Conservation (phyloP, 2,113 vertebrate species). For the Hippopotamus amphibius region DNA sequence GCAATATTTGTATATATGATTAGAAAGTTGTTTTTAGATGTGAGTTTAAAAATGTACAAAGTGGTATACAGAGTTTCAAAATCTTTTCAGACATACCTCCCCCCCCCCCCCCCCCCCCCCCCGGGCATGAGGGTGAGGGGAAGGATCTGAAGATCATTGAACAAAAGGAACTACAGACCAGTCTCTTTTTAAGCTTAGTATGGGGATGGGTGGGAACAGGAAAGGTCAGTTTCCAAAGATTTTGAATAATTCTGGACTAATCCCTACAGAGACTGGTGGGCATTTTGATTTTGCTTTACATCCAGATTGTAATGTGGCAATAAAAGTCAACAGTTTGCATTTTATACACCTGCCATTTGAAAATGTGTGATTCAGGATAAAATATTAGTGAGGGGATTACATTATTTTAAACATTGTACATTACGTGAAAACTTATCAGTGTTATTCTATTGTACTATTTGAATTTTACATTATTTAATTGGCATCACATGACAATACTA, state of each 20-base stretch:
- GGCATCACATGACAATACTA: background rate
- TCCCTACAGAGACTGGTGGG: background rate
- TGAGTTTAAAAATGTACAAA: background rate
- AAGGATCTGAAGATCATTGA: background rate
- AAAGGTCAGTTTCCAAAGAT: background rate
- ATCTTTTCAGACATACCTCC: background rate
- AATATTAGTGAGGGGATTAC: background rate
- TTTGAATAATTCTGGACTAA: background rate
- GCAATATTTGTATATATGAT: background rate
- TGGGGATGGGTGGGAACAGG: background rate
- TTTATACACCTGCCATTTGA: background rate
- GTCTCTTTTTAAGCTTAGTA: background rate
- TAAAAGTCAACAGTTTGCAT: background rate
- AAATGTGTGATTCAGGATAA: conserved; percentile 9
- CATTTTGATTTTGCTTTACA: background rate
- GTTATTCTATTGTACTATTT: background rate
- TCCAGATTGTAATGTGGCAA: background rate
- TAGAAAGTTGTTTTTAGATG: background rate
- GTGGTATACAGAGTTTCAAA: background rate
- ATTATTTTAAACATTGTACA: conserved; percentile 2
- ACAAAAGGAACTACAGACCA: background rate
- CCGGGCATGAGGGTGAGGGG: too few relatives aligned
- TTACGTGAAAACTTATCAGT: background rate
- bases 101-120: too few relatives aligned
- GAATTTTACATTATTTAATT: background rate